These are phyloP conservation scores for Caenorhabditis remanei DNA, from an alignment of 1,140 invertebrate genomes.

Conservation along the genomic window DNA sequence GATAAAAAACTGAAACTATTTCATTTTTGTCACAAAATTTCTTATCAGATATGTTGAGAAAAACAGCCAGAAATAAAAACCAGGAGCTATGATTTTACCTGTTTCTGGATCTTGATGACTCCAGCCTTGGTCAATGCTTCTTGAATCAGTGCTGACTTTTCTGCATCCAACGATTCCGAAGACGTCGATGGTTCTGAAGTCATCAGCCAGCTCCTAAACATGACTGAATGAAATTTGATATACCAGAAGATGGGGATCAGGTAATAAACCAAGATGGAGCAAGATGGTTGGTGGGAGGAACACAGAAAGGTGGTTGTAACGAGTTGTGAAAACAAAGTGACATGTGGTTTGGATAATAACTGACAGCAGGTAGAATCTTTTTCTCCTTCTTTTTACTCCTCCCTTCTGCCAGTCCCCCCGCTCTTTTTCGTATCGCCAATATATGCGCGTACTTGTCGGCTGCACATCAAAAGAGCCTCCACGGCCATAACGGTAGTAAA, in stretches of 20 bases:
- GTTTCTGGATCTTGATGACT: neutral
- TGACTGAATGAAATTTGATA: slow-evolving; percentile 19
- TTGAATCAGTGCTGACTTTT: neutral
- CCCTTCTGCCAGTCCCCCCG: neutral
- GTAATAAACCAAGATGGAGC: slow-evolving; percentile 47
- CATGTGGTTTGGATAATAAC: slow-evolving; percentile 56
- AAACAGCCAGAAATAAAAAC: neutral
- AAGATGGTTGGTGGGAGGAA: neutral
- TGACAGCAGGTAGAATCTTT: slow-evolving; percentile 53
- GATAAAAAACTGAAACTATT: too few relatives aligned
- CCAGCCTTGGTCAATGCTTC: neutral
- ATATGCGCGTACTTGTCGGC: slow-evolving; percentile 55
- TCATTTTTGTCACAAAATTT: too few relatives aligned
- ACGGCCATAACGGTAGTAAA: slow-evolving; percentile 56
- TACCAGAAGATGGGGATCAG: neutral
- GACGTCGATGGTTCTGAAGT: slow-evolving; percentile 24
- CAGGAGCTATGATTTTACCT: neutral
- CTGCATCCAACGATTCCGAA: slow-evolving; percentile 1
- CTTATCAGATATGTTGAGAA: too few relatives aligned
- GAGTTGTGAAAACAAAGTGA: slow-evolving; percentile 56
- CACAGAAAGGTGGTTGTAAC: slow-evolving; percentile 53
- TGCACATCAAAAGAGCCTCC: slow-evolving; percentile 56
- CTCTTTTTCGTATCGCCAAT: slow-evolving; percentile 40
- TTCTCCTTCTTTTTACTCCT: slow-evolving; percentile 51
- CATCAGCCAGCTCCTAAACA: slow-evolving; percentile 41